Conservation (phyloP, 2,113 vertebrate species). For the Melanocharis versteri region DNA sequence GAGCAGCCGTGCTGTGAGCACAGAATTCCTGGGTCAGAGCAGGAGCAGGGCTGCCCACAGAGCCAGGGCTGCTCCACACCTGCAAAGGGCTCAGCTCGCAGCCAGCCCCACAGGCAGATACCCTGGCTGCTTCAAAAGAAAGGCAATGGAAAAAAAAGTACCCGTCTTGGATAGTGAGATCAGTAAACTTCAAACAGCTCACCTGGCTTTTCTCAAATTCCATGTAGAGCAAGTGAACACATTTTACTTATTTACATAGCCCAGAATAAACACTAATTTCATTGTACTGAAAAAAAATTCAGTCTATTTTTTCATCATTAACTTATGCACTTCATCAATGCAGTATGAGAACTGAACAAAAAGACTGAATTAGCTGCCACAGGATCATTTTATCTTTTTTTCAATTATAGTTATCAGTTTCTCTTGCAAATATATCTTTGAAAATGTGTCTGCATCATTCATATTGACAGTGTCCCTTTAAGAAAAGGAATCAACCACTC, state of each 20-base stretch:
- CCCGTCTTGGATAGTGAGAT: background rate
- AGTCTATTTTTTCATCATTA: background rate
- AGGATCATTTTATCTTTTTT: background rate
- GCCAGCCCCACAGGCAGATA: background rate
- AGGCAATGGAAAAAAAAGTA: background rate
- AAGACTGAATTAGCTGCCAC: background rate
- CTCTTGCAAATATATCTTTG: background rate
- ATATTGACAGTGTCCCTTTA: constrained; percentile 63
- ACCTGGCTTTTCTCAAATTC: background rate
- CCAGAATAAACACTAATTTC: background rate
- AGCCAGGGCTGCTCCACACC: background rate
- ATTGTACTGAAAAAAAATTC: background rate
- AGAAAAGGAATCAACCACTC: background rate
- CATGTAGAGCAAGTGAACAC: background rate
- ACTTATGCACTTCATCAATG: background rate
- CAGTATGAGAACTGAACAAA: background rate
- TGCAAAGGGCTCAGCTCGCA: background rate
- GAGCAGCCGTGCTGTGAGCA: background rate
- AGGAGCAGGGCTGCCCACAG: background rate
- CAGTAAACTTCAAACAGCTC: background rate
- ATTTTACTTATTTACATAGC: background rate
- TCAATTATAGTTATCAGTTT: background rate
- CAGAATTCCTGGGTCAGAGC: background rate
- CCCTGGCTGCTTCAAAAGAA: background rate
- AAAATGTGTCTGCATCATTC: background rate